These are phyloP conservation scores for Cantharis rustica DNA, from an alignment of 2,888 invertebrate genomes.

Conservation along the genomic window DNA sequence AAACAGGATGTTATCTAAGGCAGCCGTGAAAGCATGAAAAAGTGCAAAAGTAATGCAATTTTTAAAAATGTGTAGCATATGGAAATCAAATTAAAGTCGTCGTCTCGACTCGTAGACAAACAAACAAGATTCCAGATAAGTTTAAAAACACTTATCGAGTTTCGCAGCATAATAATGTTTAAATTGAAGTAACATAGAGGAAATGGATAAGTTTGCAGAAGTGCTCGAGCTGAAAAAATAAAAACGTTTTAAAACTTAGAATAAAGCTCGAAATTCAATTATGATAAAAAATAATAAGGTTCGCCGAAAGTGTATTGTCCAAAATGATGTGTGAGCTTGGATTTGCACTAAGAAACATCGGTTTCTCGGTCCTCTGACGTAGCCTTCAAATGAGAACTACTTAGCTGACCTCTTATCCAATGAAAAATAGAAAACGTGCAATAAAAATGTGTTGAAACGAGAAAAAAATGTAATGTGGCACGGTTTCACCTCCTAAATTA, in stretches of 20 bases:
- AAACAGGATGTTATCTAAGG: not conserved
- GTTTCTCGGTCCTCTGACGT: not conserved
- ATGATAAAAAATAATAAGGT: not conserved
- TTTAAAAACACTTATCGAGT: not conserved
- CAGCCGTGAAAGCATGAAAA: not conserved
- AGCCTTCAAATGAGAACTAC: not conserved
- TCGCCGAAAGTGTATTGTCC: not conserved
- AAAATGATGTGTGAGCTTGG: not conserved
- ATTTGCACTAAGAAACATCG: not conserved
- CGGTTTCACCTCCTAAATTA: constrained; percentile 21
- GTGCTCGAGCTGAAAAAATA: not conserved
- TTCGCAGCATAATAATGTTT: not conserved
- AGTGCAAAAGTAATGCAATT: not conserved
- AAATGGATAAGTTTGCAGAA: not conserved
- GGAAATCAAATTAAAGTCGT: not conserved
- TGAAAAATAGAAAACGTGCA: not conserved
- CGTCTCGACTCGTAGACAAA: not conserved
- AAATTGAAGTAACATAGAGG: not conserved
- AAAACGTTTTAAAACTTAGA: not conserved
- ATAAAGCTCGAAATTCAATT: not conserved
- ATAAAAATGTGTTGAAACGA: not conserved
- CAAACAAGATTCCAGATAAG: not conserved
- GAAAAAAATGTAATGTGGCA: constrained; percentile 11
- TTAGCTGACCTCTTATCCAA: not conserved
- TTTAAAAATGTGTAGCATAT: not conserved